These are phyloP conservation scores for Drosophila cyrtoloma DNA, from an alignment of 2,888 invertebrate species.

Conservation along the genomic window DNA sequence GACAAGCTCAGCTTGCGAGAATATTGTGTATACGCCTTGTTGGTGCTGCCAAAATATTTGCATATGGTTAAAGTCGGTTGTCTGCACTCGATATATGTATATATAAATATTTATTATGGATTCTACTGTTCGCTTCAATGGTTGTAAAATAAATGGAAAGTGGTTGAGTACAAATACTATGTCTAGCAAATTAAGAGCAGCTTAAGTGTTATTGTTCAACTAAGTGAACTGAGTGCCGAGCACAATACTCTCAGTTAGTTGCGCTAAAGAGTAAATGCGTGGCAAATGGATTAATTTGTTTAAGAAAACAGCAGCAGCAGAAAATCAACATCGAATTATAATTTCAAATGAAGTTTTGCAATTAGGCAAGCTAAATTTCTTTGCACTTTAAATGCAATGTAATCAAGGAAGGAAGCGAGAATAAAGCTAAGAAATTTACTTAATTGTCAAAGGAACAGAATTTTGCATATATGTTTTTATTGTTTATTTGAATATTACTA, in stretches of 20 bases:
- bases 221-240: conserved; percentile 12
- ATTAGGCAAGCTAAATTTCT: neutral
- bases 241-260: neutral
- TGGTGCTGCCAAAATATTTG: conserved; percentile 64
- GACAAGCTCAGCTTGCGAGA: conserved; percentile 27
- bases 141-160: neutral
- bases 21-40: conserved; percentile 64
- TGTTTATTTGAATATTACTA: neutral
- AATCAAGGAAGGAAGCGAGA: neutral
- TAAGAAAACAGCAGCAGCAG: neutral
- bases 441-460: neutral
- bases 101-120: conserved; percentile 9
- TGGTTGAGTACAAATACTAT: conserved; percentile 4
- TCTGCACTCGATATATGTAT: neutral
- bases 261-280: neutral
- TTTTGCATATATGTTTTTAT: too few species aligned
- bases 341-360: neutral
- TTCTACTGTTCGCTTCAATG: conserved; percentile 6
- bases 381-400: neutral
- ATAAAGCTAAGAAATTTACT: neutral
- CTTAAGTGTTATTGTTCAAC: conserved; percentile 29
- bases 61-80: conserved; percentile 54
- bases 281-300: conserved; percentile 14
- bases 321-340: conserved; percentile 3
- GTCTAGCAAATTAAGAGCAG: conserved; percentile 21